Evolutionary conservation across 2,797 vertebrate species (phyloP), one percentile per base, ranked within the genome.

Genomic region (Argentina silus): DNA sequence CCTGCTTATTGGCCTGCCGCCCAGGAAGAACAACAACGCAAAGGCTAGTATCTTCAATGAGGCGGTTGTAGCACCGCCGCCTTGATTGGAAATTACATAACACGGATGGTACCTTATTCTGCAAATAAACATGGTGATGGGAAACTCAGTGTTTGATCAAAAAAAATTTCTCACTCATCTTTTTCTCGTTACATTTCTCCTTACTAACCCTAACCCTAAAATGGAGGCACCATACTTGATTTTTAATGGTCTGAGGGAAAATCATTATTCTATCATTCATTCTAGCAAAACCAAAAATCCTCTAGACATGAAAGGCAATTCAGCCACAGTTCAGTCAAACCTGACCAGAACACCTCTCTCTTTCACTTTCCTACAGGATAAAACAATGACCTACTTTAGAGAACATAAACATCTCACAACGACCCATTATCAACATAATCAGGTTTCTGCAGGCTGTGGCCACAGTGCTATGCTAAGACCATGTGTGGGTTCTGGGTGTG

Each of bases 1-100:
- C 78, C 83, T 75, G 81, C 72, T 78, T 87, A 83, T 87, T 90
- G 86, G 89, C 85, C 79, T 73, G 73, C 67, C 72, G 81, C 70
- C 75, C 77, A 77, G 72, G 72, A 51, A 74, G 62, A 81, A 77
- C 80, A 77, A 76, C 79, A 79, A 80, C n/a, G n/a, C 11, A 59
- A 14, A 11, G 14, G 50, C 56, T 23, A 8, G 5, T 56, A 57
- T 21, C 21, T 19, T 19, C 19, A 3, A 19, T 57, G 15, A 53
- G 50, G 21, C 9, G 19, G 55, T 3, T 59, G 10, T 11, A n/a
- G 50, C n/a, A 53, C 19, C 23, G 21, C 19, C 9, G 14, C 9
- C 12, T 59, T 11, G 23, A 36, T 36, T 59, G 21, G 5, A 4
- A 60, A 23, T 10, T 23, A 19, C 21, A 59, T 59, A 59, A 23